Evolutionary conservation across 2,888 invertebrate genomes (phyloP).

Genomic region (Lymantria monacha): DNA sequence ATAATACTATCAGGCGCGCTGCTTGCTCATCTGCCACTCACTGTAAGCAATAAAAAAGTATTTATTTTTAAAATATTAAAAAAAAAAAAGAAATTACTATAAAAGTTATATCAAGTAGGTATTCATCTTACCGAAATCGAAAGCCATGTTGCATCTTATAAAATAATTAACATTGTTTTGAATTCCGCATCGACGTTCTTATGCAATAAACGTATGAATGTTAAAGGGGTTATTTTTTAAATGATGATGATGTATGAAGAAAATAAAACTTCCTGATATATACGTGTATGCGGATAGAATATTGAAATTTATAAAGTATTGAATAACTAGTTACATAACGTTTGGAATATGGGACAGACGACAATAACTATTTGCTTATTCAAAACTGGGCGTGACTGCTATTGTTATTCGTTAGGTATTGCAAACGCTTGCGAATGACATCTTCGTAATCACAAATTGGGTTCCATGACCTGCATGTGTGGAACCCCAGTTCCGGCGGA

Average conservation of each 20-base stretch:
- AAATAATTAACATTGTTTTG: conserved; percentile 11
- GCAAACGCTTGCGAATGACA: conserved; percentile 56
- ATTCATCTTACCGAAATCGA: no score
- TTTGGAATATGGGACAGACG: conserved; percentile 42
- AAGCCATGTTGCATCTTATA: conserved; percentile 8
- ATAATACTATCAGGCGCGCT: no score
- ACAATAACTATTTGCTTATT: conserved; percentile 55
- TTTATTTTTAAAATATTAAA: no score
- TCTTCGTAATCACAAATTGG: conserved; percentile 55
- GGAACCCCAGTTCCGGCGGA: conserved; percentile 53
- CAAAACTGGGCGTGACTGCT: conserved; percentile 49
- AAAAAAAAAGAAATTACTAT: no score
- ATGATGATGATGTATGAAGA: conserved; percentile 4
- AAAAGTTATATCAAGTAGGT: no score
- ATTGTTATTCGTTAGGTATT: conserved; percentile 53
- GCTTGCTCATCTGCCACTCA: no score
- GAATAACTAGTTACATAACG: conserved; percentile 43
- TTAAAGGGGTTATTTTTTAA: background rate
- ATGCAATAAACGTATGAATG: conserved; percentile 14
- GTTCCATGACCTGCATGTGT: conserved; percentile 63
- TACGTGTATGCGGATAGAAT: conserved; percentile 5
- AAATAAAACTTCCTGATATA: conserved; percentile 15
- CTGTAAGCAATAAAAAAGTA: no score
- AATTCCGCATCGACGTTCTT: conserved; percentile 7
- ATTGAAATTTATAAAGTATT: conserved; percentile 15